Percentiles rank a stretch among this genome's conserved stretches.
Conservation (phyloP, 2,113 vertebrate genomes). For the Geococcyx californianus region DNA sequence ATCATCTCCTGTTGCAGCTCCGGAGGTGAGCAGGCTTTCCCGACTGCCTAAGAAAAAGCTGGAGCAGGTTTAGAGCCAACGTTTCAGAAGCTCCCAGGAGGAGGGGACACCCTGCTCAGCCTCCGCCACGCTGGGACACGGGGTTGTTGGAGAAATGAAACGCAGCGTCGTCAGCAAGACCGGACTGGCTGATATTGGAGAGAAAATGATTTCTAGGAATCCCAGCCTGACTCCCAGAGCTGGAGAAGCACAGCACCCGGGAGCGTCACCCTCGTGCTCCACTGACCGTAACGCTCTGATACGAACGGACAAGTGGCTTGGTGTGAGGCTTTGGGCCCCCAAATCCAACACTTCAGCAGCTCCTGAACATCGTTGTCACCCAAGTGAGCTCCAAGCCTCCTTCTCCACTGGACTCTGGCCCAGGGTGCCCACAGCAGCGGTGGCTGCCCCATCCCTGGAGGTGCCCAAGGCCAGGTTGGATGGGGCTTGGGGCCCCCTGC, state of each 20-base stretch:
- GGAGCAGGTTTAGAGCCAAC: accelerated
- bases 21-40: neutral
- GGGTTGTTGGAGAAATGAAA: neutral
- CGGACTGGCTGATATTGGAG: accelerated
- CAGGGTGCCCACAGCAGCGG: too few species aligned
- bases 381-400: neutral
- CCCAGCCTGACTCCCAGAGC: neutral
- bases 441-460: too few species aligned
- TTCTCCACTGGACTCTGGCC: neutral
- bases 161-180: neutral
- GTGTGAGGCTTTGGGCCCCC: too few species aligned
- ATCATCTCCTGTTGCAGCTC: neutral
- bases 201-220: neutral
- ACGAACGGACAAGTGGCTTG: accelerated
- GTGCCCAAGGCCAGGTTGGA: too few species aligned
- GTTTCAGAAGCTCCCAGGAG: neutral
- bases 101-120: neutral
- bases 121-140: too few species aligned
- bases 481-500: too few species aligned
- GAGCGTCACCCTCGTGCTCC: neutral
- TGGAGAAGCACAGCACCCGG: accelerated
- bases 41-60: neutral
- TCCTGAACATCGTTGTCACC: accelerated
- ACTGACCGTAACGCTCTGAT: accelerated
- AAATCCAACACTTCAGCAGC: too few species aligned